Conservation (phyloP, 2,113 vertebrate species). For the Heliornis fulica region DNA sequence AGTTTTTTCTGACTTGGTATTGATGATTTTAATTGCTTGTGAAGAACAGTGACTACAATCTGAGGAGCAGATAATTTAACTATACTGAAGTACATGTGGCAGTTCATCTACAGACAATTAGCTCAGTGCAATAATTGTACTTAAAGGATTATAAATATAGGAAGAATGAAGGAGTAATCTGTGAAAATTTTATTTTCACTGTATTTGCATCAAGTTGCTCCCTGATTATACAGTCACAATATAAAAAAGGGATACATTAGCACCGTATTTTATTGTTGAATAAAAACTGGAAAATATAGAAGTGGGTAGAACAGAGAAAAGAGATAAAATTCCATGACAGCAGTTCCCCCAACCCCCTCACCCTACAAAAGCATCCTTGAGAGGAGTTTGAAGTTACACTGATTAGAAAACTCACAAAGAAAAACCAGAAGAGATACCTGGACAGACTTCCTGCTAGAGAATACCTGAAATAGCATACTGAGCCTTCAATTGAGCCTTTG, state of each 20-base stretch:
- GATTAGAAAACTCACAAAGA: neutral
- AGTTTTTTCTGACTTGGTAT: neutral
- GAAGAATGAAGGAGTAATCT: neutral
- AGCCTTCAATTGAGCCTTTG: neutral
- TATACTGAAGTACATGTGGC: neutral
- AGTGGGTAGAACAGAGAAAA: neutral
- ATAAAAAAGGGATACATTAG: neutral
- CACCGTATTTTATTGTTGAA: neutral
- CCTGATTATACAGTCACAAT: neutral
- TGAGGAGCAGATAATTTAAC: neutral
- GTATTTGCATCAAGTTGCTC: neutral
- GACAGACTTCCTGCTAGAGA: neutral
- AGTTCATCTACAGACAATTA: neutral
- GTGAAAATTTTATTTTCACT: neutral
- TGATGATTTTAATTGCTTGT: neutral
- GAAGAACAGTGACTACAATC: neutral
- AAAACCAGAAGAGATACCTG: neutral
- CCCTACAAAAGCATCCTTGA: neutral
- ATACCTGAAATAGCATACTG: neutral
- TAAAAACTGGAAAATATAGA: neutral
- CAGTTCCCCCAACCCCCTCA: neutral
- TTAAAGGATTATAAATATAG: neutral
- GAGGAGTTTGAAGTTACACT: neutral
- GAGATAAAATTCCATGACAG: neutral
- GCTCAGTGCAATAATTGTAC: neutral